Base-by-base conservation (phyloP, 2,888 invertebrate genomes). In the Hymenopus coronatus region DNA sequence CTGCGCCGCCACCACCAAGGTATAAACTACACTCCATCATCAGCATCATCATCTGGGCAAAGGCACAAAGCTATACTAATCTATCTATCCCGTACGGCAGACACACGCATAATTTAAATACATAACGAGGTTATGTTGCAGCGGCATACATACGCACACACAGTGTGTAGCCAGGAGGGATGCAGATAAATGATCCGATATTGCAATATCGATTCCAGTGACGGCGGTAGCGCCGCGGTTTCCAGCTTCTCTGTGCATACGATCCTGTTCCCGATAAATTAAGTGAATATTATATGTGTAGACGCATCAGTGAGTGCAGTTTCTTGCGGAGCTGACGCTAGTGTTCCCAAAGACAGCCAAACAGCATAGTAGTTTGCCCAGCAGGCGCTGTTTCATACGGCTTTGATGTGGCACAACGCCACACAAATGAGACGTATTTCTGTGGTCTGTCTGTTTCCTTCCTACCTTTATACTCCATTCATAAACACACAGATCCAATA, bases 181-280 rank as follows among this genome's bases (percentile, higher is more conserved):
- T 90, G 90, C 90, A 87, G 90, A 87, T 90, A 90, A 90, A 83
- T 88, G 88, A 88, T 87, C 88, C 89, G 89, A 89, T 89, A 89
- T 88, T 88, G 88, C 88, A 88, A 70, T 88, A 88, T 88, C 88
- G 89, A 88, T 88, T 88, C 85, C 86, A 83, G 83, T 87, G 70
- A 82, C 89, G 33, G 83, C 83, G 40, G 86, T 89, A 28, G 54
- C 82, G 27, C 40, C 28, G 87, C 87, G 87, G 82, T 87, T 87
- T 87, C 82, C 33, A 87, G 54, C 54, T 70, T 15, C 20, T 20
- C 2, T 70, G 54, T 70, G 54, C 54, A 70, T 70, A 70, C 20
- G 54, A 70, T 70, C 20, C 54, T 70, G 54, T 8, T 70, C 54
- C 54, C 30, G 40, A 33, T 33, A 87, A 87, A 82, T 87, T 82